Conservation (phyloP, 2,797 vertebrate species). For the Pseudomugil gertrudae region DNA sequence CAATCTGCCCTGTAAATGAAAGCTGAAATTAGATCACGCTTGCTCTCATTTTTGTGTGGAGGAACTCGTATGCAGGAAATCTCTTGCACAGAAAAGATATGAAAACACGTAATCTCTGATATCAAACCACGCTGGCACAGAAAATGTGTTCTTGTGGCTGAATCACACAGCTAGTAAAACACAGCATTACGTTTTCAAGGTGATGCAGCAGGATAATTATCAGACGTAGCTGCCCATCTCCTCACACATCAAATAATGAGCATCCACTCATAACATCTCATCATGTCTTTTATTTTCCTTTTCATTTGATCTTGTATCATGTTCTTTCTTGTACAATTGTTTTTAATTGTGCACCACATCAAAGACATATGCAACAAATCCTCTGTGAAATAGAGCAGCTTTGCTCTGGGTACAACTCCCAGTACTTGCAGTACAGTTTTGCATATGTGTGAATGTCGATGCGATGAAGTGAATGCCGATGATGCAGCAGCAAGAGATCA, state of each 20-base stretch:
- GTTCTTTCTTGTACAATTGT: conserved; percentile 17
- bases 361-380: conserved; percentile 58
- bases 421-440: conserved; percentile 16
- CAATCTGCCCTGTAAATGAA: conserved; percentile 70
- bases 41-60: conserved; percentile 53
- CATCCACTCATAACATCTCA: conserved; percentile 31
- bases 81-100: conserved; percentile 48
- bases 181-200: conserved; percentile 34
- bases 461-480: conserved; percentile 50
- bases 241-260: conserved; percentile 24
- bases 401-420: conserved; percentile 48
- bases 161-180: conserved; percentile 37
- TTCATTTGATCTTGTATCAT: conserved; percentile 51
- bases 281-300: conserved; percentile 39
- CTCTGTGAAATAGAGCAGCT: conserved; percentile 53
- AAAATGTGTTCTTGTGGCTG: conserved; percentile 32
- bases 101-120: conserved; percentile 49
- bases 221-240: background rate
- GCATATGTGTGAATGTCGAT: conserved; percentile 43
- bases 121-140: conserved; percentile 38
- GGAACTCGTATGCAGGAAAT: conserved; percentile 25
- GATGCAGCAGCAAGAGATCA: conserved; percentile 54
- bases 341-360: conserved; percentile 40
- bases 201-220: conserved; percentile 36
- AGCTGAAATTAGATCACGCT: conserved; percentile 70